Conservation (phyloP, 1,140 invertebrate species). For the Drosophila chauvacae region DNA sequence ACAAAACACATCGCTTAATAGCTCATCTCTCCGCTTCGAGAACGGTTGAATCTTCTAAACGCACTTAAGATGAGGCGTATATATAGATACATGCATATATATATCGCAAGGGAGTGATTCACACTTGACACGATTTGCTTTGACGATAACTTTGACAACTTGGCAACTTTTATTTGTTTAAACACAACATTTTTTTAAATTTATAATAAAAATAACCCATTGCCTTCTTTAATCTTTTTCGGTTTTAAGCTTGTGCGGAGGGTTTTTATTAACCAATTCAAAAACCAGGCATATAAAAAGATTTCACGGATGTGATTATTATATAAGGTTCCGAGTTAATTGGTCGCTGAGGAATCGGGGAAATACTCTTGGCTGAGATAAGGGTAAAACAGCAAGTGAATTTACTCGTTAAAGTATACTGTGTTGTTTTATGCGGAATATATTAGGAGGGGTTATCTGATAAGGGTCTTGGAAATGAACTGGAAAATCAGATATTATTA, state of each 20-base stretch:
- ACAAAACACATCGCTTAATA: constrained; percentile 17
- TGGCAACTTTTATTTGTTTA: not conserved
- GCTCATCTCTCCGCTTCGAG: not conserved
- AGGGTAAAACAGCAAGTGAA: not conserved
- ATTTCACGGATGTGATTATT: constrained; percentile 15
- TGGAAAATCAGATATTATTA: constrained; percentile 3
- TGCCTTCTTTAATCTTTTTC: too few relatives aligned
- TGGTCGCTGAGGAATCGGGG: constrained; percentile 2
- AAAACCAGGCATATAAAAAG: not conserved
- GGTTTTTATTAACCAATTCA: constrained; percentile 5
- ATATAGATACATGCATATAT: not conserved
- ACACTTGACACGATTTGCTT: constrained; percentile 31
- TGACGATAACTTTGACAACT: not conserved
- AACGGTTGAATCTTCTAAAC: not conserved
- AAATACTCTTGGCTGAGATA: constrained; percentile 11
- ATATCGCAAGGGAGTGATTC: constrained; percentile 23
- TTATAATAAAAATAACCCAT: not conserved
- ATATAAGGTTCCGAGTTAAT: constrained; percentile 18
- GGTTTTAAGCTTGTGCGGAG: too few relatives aligned
- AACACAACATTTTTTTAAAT: not conserved
- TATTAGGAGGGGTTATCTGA: not conserved
- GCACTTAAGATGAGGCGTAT: constrained; percentile 1
- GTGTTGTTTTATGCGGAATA: not conserved
- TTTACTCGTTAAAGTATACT: not conserved
- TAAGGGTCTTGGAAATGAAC: not conserved